Evolutionary conservation across 2,113 vertebrate genomes (phyloP).

Genomic region (Podarcis muralis): DNA sequence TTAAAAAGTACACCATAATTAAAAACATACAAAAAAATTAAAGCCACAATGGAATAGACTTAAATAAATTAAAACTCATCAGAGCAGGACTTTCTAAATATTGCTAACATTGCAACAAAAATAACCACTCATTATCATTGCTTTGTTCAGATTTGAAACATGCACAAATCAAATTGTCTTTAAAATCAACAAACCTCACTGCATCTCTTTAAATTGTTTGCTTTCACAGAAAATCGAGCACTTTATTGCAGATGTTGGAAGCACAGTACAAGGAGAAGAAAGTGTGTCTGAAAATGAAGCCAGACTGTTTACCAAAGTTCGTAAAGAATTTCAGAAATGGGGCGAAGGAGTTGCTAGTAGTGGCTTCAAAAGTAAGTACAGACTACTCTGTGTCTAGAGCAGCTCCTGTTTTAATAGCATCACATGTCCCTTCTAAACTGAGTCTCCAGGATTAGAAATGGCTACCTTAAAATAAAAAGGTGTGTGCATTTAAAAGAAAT

Average conservation of each 20-base stretch:
- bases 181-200: background rate
- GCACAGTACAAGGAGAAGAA: slow-evolving; percentile 79
- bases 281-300: slow-evolving; percentile 10
- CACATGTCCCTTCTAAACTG: background rate
- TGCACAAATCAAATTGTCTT: background rate
- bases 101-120: background rate
- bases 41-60: too few relatives aligned
- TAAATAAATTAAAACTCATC: background rate
- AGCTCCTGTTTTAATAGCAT: background rate
- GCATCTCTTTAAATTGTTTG: background rate
- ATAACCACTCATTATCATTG: background rate
- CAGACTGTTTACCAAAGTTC: slow-evolving; percentile 78
- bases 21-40: too few relatives aligned
- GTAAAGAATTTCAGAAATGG: slow-evolving; percentile 78
- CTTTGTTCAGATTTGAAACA: background rate
- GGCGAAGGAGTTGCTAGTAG: background rate
- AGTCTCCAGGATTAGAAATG: background rate
- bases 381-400: background rate
- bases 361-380: slow-evolving; percentile 69
- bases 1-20: too few relatives aligned
- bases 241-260: slow-evolving; percentile 77
- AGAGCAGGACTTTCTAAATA: too few relatives aligned
- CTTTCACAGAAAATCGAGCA: slow-evolving; percentile 79
- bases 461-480: background rate
- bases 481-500: background rate